Base-by-base conservation (phyloP, 1,140 invertebrate species). In the Conopomorpha cramerella region DNA sequence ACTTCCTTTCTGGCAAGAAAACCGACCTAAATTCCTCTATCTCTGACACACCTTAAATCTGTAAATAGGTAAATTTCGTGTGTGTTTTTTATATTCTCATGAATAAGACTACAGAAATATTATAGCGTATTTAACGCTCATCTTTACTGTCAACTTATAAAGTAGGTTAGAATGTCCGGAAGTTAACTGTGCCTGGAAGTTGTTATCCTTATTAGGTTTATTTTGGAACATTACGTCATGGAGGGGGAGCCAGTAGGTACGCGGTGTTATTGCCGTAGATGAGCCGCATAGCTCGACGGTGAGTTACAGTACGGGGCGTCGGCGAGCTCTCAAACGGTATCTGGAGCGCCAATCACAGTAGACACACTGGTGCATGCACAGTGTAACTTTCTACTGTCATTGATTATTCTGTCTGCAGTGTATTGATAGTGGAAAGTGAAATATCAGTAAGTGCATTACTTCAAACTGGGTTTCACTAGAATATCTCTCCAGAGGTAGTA, bases 171-270 rank as follows among this genome's bases (percentile, higher is more conserved):
- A n/a, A n/a, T n/a, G n/a, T n/a, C n/a, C 46, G 49, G 50, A 57
- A 49, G 46, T 63, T 43, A 49, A 59, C 50, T 45, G 48, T 55
- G 49, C 42, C 18, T 28, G 28, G 7, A 19, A 29, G 39, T 44
- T 46, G 47, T 59, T 65, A 65, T 62, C 64, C 64, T 55, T 68
- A 64, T 57, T 64, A 49, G 57, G 58, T 71, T 71, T 74, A 74
- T 71, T 74, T 74, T 74, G 62, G 70, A 59, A 43, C 49, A 74
- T 74, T 71, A 74, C 70, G 70, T 74, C 66, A 74, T 67, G 62
- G 49, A 54, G 50, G 46, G 46, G 52, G 53, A 46, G 49, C 39
- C 50, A 51, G 53, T 48, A 48, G 44, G 19, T 23, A 23, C 10
- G 19, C 19, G 10, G 19, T 23, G 19, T 23, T 23, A 23, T 23